phyloP scores from a whole-genome alignment of 2,797 vertebrate genomes.

The Brotula barbata region DNA sequence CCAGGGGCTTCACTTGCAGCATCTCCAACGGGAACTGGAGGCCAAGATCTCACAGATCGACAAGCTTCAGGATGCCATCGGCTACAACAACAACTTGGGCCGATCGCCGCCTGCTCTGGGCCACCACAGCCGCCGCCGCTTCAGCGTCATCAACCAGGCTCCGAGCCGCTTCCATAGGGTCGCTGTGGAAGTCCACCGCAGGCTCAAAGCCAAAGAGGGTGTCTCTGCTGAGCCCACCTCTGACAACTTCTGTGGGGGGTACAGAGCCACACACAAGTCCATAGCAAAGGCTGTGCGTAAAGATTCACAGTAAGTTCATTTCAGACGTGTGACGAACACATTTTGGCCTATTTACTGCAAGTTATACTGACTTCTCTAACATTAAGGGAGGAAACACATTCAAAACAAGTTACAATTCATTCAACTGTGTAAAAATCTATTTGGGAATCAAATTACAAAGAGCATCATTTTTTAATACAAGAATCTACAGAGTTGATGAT shows the following conservation, averaged over 20 bases:
- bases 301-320: slow-evolving; percentile 73
- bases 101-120: slow-evolving; percentile 38
- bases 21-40: slow-evolving; percentile 76
- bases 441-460: no score
- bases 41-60: slow-evolving; percentile 79
- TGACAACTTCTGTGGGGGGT: slow-evolving; percentile 69
- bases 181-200: slow-evolving; percentile 79
- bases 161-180: slow-evolving; percentile 78
- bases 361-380: no score
- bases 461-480: no score
- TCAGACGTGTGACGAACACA: no score
- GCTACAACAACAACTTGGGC: slow-evolving; percentile 67
- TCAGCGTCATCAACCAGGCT: slow-evolving; percentile 80
- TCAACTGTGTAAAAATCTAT: no score
- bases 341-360: no score
- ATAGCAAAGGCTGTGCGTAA: slow-evolving; percentile 69
- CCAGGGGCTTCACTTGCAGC: slow-evolving; percentile 70
- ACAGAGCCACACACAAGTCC: slow-evolving; percentile 54
- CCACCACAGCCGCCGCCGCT: slow-evolving; percentile 57
- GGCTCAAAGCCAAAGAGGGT: slow-evolving; percentile 82
- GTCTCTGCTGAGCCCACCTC: slow-evolving; percentile 84
- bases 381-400: no score
- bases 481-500: no score
- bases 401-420: no score
- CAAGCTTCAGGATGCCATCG: slow-evolving; percentile 83